phyloP scores from a whole-genome alignment of 2,797 vertebrate genomes.

The Adelosebastes latens region DNA sequence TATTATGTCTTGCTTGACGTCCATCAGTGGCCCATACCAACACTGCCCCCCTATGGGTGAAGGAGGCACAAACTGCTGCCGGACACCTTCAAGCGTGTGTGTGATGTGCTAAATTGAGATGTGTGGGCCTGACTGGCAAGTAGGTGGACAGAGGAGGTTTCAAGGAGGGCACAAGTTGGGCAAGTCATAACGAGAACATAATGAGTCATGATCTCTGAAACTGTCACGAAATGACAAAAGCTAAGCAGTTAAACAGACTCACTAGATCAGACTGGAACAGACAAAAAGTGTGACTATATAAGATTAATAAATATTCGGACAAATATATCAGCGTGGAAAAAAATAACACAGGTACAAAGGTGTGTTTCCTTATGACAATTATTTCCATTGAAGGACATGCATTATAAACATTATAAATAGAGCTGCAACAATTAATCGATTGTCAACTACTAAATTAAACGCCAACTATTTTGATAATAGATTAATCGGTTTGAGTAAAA shows the following conservation, averaged over 20 bases:
- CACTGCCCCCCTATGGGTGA: slow-evolving; percentile 57
- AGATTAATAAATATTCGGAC: not conserved
- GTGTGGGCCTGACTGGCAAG: slow-evolving; percentile 35
- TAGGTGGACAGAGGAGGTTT: slow-evolving; percentile 53
- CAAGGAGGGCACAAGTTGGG: slow-evolving; percentile 30
- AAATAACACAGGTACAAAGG: not conserved
- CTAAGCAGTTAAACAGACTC: not conserved
- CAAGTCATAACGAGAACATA: slow-evolving; percentile 33
- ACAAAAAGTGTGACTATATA: not conserved
- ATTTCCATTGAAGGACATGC: not conserved
- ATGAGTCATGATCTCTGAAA: slow-evolving; percentile 48
- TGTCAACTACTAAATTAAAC: too few species aligned
- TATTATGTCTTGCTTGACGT: slow-evolving; percentile 1
- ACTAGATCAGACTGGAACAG: not conserved
- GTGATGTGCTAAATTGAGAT: slow-evolving; percentile 52
- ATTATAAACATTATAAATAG: not conserved
- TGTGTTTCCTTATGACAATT: not conserved
- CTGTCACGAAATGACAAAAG: slow-evolving; percentile 12
- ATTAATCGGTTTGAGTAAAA: too few species aligned
- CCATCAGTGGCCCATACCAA: slow-evolving; percentile 2
- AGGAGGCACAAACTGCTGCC: not conserved
- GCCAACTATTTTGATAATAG: too few species aligned
- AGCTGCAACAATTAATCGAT: too few species aligned
- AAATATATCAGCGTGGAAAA: not conserved
- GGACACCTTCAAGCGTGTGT: not conserved